Conservation (phyloP, 2,113 vertebrate genomes). For the Phoxinus phoxinus region DNA sequence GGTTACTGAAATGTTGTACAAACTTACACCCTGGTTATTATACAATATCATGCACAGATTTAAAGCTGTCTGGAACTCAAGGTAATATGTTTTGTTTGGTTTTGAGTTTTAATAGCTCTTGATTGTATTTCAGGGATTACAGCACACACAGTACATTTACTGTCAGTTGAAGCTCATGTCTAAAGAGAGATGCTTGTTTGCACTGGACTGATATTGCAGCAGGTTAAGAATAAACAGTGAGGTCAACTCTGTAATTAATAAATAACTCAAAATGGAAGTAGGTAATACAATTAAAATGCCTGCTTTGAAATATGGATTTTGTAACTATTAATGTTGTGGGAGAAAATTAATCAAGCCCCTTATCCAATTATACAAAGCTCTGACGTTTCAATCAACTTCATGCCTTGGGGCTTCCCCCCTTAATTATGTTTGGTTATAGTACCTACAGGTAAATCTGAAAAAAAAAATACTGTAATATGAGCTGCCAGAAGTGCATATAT, state of each 20-base stretch:
- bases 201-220: constrained; percentile 1
- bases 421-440: constrained; percentile 47
- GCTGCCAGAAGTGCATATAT: constrained; percentile 34
- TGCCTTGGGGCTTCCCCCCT: constrained; percentile 17
- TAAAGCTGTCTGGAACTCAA: constrained; percentile 4
- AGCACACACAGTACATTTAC: constrained; percentile 19
- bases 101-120: not conserved
- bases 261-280: constrained; percentile 4
- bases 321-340: constrained; percentile 29
- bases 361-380: constrained; percentile 44
- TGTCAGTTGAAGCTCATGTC: constrained; percentile 2
- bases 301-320: constrained; percentile 14
- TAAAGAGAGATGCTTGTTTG: constrained; percentile 15
- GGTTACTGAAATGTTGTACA: not conserved
- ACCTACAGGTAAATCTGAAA: constrained; percentile 39
- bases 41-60: not conserved
- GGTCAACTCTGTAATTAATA: constrained; percentile 22
- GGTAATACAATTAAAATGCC: constrained; percentile 6
- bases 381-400: constrained; percentile 50
- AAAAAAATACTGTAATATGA: constrained; percentile 26
- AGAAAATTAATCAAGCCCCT: constrained; percentile 39
- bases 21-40: not conserved
- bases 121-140: constrained; percentile 5
- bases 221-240: constrained; percentile 15
- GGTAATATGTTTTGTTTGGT: constrained; percentile 9